Evolutionary conservation across 1,140 invertebrate genomes (phyloP), one percentile per base, ranked within the genome.

Genomic region (Zophobas atratus): DNA sequence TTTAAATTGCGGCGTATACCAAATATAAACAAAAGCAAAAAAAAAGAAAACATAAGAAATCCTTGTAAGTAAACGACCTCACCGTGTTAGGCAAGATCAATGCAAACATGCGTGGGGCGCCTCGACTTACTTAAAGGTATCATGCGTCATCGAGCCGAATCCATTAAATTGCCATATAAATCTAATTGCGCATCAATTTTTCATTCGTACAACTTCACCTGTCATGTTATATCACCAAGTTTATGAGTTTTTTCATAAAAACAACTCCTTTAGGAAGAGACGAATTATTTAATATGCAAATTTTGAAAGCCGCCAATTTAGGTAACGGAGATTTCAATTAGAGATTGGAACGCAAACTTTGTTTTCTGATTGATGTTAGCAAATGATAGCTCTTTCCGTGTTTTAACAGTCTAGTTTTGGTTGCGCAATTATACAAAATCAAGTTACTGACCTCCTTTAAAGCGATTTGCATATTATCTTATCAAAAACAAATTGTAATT

Each of bases 11-110:
- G 3, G 8, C 8, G 43, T 41, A 4, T n/a, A 67, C 43, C 43
- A 67, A 67, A 67, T 32, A 2, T 20, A 43, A 67, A 67, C 43
- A 67, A 67, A 43, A 67, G 41, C 39, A n/a, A 6, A 38, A 67
- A 67, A 39, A 67, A 67, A 39, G 60, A 32, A 67, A 67, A 67
- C 60, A 73, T 35, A 73, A 43, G 39, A 73, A 73, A 55, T 34
- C 71, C 71, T 73, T 73, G 71, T 73, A n/a, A 73, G 71, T 73
- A 56, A 57, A 57, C 71, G 71, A 55, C 71, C 71, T 73, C 43
- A 73, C 71, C 49, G 51, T 38, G 32, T 73, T 56, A 56, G 71
- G 71, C 71, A 73, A 73, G 71, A 73, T 73, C 71, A 73, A 73
- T 73, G 71, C 48, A 57, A 73, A 53, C 55, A 53, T 55, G 71